phyloP scores from a whole-genome alignment of 2,113 vertebrate species.

The Scalopus aquaticus region DNA sequence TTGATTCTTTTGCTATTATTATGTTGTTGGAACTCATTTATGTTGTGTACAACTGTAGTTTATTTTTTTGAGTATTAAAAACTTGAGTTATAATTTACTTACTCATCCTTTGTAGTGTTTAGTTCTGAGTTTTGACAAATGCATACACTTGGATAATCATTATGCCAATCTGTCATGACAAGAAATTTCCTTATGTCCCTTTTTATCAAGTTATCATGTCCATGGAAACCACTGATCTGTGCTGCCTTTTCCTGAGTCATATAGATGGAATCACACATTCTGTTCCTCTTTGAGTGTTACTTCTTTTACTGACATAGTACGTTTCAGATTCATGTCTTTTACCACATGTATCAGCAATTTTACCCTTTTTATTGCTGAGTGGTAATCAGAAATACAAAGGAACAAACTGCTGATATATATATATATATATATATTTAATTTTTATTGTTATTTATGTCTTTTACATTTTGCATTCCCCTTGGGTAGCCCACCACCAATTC shows the following conservation, averaged over 20 bases:
- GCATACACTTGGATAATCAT: background rate
- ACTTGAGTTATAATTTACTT: background rate
- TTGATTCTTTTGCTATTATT: background rate
- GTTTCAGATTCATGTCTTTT: background rate
- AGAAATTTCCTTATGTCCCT: background rate
- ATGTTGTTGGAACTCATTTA: background rate
- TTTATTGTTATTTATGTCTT: too few species aligned
- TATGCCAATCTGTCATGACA: background rate
- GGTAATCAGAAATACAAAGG: background rate
- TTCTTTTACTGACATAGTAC: background rate
- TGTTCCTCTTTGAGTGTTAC: background rate
- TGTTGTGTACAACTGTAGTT: background rate
- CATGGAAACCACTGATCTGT: background rate
- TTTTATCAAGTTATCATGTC: accelerated
- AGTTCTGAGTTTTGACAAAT: background rate
- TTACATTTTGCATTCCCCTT: too few species aligned
- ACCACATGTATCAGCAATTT: background rate
- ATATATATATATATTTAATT: too few species aligned
- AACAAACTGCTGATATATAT: too few species aligned
- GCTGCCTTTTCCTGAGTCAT: background rate
- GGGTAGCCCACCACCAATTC: too few species aligned
- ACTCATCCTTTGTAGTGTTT: background rate
- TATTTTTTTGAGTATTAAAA: constrained; percentile 11
- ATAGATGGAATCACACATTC: background rate
- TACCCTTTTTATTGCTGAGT: background rate